A percentile compares a stretch with the other conserved stretches of the same genome.
phyloP scores from a whole-genome alignment of 2,888 invertebrate species.

The Agriopis aurantiaria region DNA sequence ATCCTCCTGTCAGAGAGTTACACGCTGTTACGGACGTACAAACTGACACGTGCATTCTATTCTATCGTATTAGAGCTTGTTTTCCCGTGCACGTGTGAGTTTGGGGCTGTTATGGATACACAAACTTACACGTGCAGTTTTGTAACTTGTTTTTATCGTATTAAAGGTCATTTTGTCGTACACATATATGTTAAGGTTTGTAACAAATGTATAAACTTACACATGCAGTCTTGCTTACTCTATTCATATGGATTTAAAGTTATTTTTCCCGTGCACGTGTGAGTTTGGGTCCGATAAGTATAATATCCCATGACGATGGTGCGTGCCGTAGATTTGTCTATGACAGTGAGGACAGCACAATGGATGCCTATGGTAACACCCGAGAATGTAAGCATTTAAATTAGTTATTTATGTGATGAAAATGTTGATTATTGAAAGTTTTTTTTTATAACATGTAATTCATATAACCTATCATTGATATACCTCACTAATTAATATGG shows the following conservation, averaged over 20 bases:
- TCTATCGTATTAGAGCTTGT: slow-evolving; percentile 31
- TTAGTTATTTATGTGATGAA: slow-evolving; percentile 44
- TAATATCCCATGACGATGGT: slow-evolving; percentile 46
- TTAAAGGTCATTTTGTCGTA: slow-evolving; percentile 42
- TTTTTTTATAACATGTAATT: not conserved
- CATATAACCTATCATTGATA: not conserved
- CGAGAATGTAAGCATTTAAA: slow-evolving; percentile 50
- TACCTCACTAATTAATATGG: not conserved
- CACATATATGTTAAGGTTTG: slow-evolving; percentile 60
- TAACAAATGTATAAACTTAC: slow-evolving; percentile 5
- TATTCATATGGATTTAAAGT: slow-evolving; percentile 22
- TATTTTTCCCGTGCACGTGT: slow-evolving; percentile 52
- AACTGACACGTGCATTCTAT: slow-evolving; percentile 62
- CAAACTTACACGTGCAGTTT: slow-evolving; percentile 19
- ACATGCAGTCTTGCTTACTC: slow-evolving; percentile 26
- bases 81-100: slow-evolving; percentile 59
- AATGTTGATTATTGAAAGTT: slow-evolving; percentile 28
- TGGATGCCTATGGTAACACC: slow-evolving; percentile 63
- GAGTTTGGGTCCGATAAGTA: slow-evolving; percentile 55
- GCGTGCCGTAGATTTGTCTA: slow-evolving; percentile 70
- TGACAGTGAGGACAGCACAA: slow-evolving; percentile 79
- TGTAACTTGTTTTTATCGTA: slow-evolving; percentile 19
- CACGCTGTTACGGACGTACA: slow-evolving; percentile 60
- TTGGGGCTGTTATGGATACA: slow-evolving; percentile 43
- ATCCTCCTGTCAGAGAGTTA: slow-evolving; percentile 82